Conservation (phyloP, 1,140 invertebrate genomes). For the Bombus pyrosoma region DNA sequence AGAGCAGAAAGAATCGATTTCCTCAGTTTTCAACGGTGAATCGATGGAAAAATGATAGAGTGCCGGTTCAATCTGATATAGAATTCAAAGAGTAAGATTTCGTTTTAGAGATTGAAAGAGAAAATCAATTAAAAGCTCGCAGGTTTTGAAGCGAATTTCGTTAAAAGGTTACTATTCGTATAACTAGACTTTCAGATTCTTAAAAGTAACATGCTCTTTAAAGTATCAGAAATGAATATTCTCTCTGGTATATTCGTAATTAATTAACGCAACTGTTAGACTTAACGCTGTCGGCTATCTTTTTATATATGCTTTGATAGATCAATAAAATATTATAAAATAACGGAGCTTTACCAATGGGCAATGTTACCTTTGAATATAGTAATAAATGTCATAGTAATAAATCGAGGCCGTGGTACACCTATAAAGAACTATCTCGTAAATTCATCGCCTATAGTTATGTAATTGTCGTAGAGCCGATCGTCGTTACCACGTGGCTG, state of each 20-base stretch:
- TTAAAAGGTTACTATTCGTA: not conserved
- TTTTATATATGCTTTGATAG: too few species aligned
- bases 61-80: not conserved
- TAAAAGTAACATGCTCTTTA: not conserved
- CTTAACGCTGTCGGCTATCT: not conserved
- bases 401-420: too few species aligned
- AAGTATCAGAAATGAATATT: not conserved
- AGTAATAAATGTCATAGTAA: too few species aligned
- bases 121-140: not conserved
- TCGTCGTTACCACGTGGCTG: too few species aligned
- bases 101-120: not conserved
- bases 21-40: not conserved
- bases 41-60: slow-evolving; percentile 17
- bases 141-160: not conserved
- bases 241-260: not conserved
- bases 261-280: not conserved
- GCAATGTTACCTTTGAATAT: too few species aligned
- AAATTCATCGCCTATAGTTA: too few species aligned
- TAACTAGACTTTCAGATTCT: too few species aligned
- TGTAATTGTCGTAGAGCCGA: too few species aligned
- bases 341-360: too few species aligned
- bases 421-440: too few species aligned
- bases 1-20: slow-evolving; percentile 29
- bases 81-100: slow-evolving; percentile 1
- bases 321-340: too few species aligned